Conservation (phyloP, 1,140 invertebrate genomes). For the Caenorhabditis inopinata region DNA sequence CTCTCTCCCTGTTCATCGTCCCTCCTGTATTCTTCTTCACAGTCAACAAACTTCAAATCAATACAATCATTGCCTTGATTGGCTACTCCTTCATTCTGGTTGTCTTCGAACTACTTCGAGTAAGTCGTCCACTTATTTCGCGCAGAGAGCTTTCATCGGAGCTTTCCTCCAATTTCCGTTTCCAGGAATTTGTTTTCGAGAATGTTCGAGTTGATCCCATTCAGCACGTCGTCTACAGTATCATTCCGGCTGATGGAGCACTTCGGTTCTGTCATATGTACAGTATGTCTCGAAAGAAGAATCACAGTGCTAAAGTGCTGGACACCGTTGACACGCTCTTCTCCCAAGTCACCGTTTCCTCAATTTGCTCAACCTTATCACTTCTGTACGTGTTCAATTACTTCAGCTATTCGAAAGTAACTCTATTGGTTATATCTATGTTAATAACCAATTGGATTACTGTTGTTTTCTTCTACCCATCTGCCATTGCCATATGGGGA, state of each 20-base stretch:
- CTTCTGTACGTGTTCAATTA: not conserved
- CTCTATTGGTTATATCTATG: not conserved
- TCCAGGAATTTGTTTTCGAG: conserved; percentile 1
- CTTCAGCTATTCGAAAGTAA: not conserved
- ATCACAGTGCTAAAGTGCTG: not conserved
- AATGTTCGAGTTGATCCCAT: not conserved
- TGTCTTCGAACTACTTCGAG: not conserved
- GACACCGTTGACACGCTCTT: not conserved
- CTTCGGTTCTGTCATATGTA: not conserved
- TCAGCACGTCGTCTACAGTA: not conserved
- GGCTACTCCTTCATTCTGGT: conserved; percentile 4
- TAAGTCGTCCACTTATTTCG: too few relatives aligned
- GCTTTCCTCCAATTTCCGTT: not conserved
- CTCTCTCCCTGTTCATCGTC: not conserved
- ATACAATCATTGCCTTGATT: not conserved
- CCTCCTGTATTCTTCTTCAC: conserved; percentile 12
- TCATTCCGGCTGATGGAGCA: conserved; percentile 6
- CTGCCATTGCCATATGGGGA: not conserved
- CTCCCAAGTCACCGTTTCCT: not conserved
- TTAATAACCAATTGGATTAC: not conserved
- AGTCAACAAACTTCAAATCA: conserved; percentile 12
- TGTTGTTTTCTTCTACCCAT: conserved; percentile 5
- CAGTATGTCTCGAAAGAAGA: conserved; percentile 22
- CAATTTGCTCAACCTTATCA: not conserved
- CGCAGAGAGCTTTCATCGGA: not conserved